phyloP scores from a whole-genome alignment of 23 tunicate species.

The Corella eumyota region DNA sequence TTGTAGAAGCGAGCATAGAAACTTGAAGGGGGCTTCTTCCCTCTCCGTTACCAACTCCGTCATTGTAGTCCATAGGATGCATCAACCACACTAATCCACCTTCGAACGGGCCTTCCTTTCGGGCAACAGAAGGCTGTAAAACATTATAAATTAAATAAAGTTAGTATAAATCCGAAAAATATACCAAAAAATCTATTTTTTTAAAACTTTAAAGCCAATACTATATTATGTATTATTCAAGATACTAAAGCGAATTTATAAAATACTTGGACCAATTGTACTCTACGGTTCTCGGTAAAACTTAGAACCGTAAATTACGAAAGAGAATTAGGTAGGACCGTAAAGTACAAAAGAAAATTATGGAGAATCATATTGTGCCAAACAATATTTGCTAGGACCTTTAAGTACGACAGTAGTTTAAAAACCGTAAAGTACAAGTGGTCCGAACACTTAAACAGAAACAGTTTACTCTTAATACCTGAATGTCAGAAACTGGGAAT shows the following conservation, averaged over 20 bases:
- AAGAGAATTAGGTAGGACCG: too few relatives aligned
- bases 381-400: too few relatives aligned
- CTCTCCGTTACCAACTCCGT: constrained; percentile 5
- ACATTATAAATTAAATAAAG: background rate
- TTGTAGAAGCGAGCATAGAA: constrained; percentile 11
- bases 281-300: too few relatives aligned
- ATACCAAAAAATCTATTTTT: background rate
- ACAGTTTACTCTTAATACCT: constrained; percentile 3
- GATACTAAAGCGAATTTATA: background rate
- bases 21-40: constrained; percentile 4
- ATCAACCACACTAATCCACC: constrained; percentile 24
- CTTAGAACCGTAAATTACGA: too few relatives aligned
- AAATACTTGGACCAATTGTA: too few relatives aligned
- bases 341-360: too few relatives aligned
- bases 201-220: background rate
- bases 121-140: constrained; percentile 26
- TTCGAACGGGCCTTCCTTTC: constrained; percentile 27
- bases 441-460: constrained; percentile 4
- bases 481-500: constrained; percentile 4
- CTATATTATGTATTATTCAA: background rate
- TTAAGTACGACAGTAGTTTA: too few relatives aligned
- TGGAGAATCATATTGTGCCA: too few relatives aligned
- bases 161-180: background rate
- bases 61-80: constrained; percentile 39
- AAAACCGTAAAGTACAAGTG: background rate